phyloP scores from a whole-genome alignment of 2,113 vertebrate genomes.

The Furnarius figulus region DNA sequence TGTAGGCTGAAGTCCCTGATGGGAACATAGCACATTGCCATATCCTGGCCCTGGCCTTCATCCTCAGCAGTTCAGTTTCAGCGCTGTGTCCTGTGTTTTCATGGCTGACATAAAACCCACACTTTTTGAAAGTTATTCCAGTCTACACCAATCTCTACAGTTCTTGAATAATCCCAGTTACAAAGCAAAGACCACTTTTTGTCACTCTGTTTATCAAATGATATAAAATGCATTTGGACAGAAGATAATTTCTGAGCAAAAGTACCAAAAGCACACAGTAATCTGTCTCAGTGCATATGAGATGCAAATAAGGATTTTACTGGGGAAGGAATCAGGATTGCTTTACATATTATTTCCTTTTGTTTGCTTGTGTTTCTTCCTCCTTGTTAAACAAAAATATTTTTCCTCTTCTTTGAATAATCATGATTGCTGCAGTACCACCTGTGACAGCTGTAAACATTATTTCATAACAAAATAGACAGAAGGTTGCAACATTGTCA shows the following conservation, averaged over 20 bases:
- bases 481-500: background rate
- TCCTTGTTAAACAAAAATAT: background rate
- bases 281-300: background rate
- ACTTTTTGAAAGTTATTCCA: background rate
- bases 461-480: background rate
- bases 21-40: fast-evolving
- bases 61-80: background rate
- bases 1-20: background rate
- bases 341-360: background rate
- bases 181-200: background rate
- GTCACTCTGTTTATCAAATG: background rate
- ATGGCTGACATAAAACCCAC: background rate
- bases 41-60: background rate
- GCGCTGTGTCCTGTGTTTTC: background rate
- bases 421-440: background rate
- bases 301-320: background rate
- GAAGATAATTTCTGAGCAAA: background rate
- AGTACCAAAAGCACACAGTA: background rate
- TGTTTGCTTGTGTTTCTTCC: background rate
- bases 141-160: background rate
- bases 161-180: background rate
- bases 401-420: background rate
- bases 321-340: background rate
- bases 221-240: background rate
- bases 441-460: background rate